Evolutionary conservation across 2,113 vertebrate genomes (phyloP).

Genomic region (Spea bombifrons): DNA sequence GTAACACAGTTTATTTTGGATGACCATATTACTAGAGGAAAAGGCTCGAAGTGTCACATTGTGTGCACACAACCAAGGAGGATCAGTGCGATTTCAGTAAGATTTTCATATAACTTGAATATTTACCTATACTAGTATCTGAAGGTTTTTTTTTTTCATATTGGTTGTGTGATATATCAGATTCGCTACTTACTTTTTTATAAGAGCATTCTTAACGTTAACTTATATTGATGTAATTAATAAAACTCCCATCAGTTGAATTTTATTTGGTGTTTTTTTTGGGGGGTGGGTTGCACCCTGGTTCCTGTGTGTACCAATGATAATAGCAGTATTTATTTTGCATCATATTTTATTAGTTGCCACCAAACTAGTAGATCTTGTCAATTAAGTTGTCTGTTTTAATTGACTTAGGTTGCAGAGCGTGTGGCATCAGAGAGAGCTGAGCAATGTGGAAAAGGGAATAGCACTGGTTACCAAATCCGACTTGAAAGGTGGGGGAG

Average conservation of each 20-base stretch:
- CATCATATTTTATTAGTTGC: neutral
- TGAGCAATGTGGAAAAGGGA: constrained; percentile 82
- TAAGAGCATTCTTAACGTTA: too few relatives aligned
- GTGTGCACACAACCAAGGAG: constrained; percentile 92
- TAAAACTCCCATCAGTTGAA: too few relatives aligned
- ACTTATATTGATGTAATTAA: too few relatives aligned
- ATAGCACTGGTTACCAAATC: constrained; percentile 94
- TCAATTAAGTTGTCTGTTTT: neutral
- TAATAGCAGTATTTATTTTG: neutral
- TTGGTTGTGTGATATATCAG: constrained; percentile 11
- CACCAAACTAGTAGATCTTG: too few relatives aligned
- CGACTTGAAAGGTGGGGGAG: constrained; percentile 85
- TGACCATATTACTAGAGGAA: constrained; percentile 77
- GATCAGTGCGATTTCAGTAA: constrained; percentile 95
- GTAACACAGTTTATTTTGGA: constrained; percentile 96
- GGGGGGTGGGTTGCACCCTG: too few relatives aligned
- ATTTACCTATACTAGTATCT: neutral
- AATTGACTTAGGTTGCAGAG: constrained; percentile 80
- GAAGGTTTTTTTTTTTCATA: neutral
- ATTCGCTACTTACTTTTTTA: neutral
- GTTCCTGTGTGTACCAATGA: too few relatives aligned
- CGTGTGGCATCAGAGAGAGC: constrained; percentile 90
- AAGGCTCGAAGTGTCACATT: constrained; percentile 84
- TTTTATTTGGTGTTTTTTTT: too few relatives aligned
- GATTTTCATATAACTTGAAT: constrained; percentile 47